Conservation (phyloP, 2,113 vertebrate genomes). For the Ramphastos sulfuratus region DNA sequence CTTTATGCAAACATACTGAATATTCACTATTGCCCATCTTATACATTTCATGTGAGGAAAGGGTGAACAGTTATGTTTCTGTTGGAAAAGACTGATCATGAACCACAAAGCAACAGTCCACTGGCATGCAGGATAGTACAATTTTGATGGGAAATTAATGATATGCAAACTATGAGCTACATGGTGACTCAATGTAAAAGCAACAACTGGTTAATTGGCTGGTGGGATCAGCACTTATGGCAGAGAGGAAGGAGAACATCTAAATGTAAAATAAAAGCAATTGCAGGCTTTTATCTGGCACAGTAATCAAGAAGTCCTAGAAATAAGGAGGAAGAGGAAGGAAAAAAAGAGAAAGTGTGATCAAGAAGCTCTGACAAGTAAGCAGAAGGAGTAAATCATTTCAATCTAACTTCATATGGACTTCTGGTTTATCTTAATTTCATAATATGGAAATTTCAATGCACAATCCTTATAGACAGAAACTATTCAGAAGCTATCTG, state of each 20-base stretch:
- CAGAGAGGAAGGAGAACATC: neutral
- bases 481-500: neutral
- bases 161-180: neutral
- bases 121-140: neutral
- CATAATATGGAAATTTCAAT: neutral
- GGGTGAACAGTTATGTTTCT: neutral
- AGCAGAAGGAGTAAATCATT: neutral
- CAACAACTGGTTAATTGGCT: neutral
- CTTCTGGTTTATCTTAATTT: neutral
- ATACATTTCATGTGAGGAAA: neutral
- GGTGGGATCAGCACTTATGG: neutral
- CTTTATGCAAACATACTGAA: neutral
- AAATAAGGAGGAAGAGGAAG: neutral
- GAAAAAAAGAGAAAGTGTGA: neutral
- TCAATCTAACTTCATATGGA: neutral
- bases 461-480: neutral
- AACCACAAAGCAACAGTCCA: neutral
- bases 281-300: neutral
- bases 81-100: neutral
- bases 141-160: neutral
- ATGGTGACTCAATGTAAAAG: neutral
- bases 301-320: neutral
- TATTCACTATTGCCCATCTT: neutral
- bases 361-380: neutral
- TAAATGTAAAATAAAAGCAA: neutral